Percentiles rank a stretch among this genome's conserved stretches.
These are phyloP conservation scores for Stratiomys singularior DNA, from an alignment of 2,888 invertebrate species.

Conservation along the genomic window DNA sequence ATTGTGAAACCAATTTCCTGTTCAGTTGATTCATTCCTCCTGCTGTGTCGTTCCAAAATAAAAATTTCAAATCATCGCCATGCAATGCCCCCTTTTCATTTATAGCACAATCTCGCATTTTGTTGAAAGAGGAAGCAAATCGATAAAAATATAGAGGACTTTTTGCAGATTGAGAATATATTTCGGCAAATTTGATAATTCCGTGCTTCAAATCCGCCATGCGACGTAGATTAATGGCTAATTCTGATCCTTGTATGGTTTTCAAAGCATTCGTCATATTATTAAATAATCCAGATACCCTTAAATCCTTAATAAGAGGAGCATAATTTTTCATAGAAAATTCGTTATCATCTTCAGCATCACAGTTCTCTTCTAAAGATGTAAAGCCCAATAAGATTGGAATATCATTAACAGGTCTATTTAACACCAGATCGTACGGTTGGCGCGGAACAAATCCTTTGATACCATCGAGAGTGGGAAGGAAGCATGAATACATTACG, in stretches of 20 bases:
- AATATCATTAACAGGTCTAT: constrained; percentile 40
- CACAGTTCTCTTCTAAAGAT: constrained; percentile 47
- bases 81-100: constrained; percentile 30
- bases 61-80: constrained; percentile 35
- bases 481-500: constrained; percentile 23
- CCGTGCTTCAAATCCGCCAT: constrained; percentile 29
- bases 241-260: background rate
- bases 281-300: background rate
- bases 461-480: constrained; percentile 38
- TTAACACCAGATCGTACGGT: constrained; percentile 16
- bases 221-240: background rate
- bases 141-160: constrained; percentile 34
- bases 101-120: background rate
- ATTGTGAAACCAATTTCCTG: background rate
- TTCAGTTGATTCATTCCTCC: background rate
- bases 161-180: background rate
- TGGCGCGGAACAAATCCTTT: background rate
- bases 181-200: constrained; percentile 27
- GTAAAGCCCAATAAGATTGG: constrained; percentile 49
- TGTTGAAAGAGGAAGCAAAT: background rate
- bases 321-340: constrained; percentile 7
- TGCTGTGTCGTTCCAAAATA: background rate
- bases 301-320: background rate
- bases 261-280: background rate
- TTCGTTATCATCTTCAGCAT: background rate